Percentiles rank a stretch among this genome's conserved stretches.
Conservation (phyloP, 2,888 invertebrate genomes). For the Hofmannophila pseudospretella region DNA sequence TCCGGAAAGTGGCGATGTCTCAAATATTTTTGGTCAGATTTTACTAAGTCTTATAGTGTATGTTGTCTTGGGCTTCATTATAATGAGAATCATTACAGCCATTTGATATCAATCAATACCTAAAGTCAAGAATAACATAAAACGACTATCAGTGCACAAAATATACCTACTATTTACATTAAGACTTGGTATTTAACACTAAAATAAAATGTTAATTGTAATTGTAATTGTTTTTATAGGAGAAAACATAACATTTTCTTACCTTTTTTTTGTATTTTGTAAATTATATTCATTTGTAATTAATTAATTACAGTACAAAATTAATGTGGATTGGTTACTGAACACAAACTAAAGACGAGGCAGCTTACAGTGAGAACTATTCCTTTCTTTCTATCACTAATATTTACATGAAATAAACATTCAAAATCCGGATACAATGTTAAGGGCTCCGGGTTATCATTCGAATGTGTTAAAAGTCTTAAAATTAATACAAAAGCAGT, state of each 20-base stretch:
- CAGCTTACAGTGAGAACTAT: constrained; percentile 35
- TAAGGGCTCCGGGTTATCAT: constrained; percentile 26
- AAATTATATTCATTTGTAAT: no score
- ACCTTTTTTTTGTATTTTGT: constrained; percentile 43
- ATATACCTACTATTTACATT: constrained; percentile 65
- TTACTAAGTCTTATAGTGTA: constrained; percentile 25
- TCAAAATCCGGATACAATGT: constrained; percentile 15
- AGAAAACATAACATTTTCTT: constrained; percentile 19
- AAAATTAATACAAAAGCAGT: constrained; percentile 33
- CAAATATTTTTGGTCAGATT: no score
- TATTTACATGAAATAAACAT: constrained; percentile 43
- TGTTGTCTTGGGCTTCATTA: constrained; percentile 44
- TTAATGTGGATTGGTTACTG: constrained; percentile 41
- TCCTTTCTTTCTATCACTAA: constrained; percentile 36
- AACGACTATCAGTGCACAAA: constrained; percentile 68
- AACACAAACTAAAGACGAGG: constrained; percentile 53
- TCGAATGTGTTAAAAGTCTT: constrained; percentile 33
- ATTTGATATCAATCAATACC: constrained; percentile 45
- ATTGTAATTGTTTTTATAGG: no score
- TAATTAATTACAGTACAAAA: constrained; percentile 40
- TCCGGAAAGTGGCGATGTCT: no score
- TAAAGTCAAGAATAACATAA: constrained; percentile 60
- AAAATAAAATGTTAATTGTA: constrained; percentile 30
- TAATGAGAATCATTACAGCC: constrained; percentile 60
- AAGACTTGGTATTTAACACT: constrained; percentile 45